Evolutionary conservation across 2,888 invertebrate genomes (phyloP).

Genomic region (Trisateles emortualis): DNA sequence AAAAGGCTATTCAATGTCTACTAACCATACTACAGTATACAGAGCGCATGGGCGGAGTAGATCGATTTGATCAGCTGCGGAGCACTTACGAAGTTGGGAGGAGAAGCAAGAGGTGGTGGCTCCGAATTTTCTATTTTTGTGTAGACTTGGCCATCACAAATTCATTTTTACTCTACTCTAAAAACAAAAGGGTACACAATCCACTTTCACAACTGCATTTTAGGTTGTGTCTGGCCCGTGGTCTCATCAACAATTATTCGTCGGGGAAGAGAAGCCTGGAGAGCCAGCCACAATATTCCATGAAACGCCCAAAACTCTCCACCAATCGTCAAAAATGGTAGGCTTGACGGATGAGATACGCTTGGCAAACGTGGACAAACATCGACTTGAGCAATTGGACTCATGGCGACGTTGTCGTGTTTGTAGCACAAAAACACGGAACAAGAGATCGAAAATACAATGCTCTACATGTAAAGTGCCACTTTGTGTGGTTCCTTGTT

Average conservation of each 20-base stretch:
- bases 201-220: constrained; percentile 11
- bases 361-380: constrained; percentile 17
- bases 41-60: constrained; percentile 34
- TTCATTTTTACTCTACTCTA: constrained; percentile 12
- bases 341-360: constrained; percentile 25
- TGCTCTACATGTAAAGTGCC: constrained; percentile 34
- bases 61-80: constrained; percentile 34
- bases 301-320: constrained; percentile 14
- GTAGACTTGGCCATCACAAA: constrained; percentile 33
- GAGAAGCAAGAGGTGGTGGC: constrained; percentile 29
- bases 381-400: constrained; percentile 12
- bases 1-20: constrained; percentile 28
- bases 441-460: constrained; percentile 35
- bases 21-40: constrained; percentile 25
- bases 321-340: constrained; percentile 11
- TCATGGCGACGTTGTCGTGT: constrained; percentile 31
- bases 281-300: constrained; percentile 13
- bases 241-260: constrained; percentile 13
- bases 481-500: constrained; percentile 35
- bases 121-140: constrained; percentile 41
- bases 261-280: constrained; percentile 19
- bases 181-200: constrained; percentile 13
- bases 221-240: constrained; percentile 9
- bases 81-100: constrained; percentile 29
- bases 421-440: constrained; percentile 36